Base-by-base conservation (phyloP, 2,113 vertebrate genomes). In the Cardinalis cardinalis region DNA sequence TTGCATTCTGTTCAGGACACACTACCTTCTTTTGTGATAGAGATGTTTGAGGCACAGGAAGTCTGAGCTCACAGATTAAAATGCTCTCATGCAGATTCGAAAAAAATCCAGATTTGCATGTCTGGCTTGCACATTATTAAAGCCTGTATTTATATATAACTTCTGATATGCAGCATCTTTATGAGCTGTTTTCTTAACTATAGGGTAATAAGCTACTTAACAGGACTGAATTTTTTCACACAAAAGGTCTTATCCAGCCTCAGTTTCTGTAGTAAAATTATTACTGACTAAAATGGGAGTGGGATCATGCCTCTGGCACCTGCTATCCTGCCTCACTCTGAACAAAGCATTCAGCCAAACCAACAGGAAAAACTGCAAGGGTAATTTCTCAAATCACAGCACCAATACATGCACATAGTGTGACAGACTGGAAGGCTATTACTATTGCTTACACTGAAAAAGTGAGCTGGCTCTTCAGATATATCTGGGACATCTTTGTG, bases 1-100 rank as follows among this genome's bases (percentile, higher is more conserved):
- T 7, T 48, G 44, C 12, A 16, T 73, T 61, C 23, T 60, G 26
- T 19, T 40, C 48, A 78, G 65, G n/a, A 78, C 13, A 9, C 2
- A 0, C 46, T 56, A 32, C 15, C 44, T 59, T 38, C 5, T 2
- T 64, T 75, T 2, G 0, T 0, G 3, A 49, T 1, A 78, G 61
- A 68, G n/a, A 55, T 31, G 41, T n/a, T 18, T 73, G 63, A 89
- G 10, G 34, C 26, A 13, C 20, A 63, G 44, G 32, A 66, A 81
- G 25, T 41, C 44, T 53, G 41, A 85, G 32, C 18, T 74, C 49
- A 66, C 17, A 68, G 43, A 10, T 29, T 74, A 48, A 86, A 83
- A 66, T 28, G 5, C 44, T 74, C 64, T 86, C 11, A 66, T 41
- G 38, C 23, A 88, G 71, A 69, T 72, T 44, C 56, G n/a, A 34